Base-by-base conservation (phyloP, 2,888 invertebrate genomes). In the Tetropium fuscum region DNA sequence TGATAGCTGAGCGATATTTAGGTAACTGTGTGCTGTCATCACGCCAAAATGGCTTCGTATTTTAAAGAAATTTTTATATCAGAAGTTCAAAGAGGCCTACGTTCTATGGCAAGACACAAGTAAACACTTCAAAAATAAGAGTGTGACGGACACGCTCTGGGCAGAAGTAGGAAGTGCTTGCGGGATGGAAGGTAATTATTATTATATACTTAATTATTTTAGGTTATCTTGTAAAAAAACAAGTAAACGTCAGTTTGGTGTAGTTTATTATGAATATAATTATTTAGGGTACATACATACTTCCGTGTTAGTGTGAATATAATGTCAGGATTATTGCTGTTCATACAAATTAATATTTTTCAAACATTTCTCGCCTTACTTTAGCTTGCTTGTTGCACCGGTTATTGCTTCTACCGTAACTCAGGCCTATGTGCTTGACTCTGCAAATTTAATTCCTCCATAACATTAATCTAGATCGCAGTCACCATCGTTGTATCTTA, bases 81-180 rank as follows among this genome's bases (percentile, higher is more conserved):
- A 27, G 27, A 27, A 7, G 27, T 27, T n/a, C n/a, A n/a, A n/a
- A n/a, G n/a, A n/a, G n/a, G n/a, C n/a, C n/a, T n/a, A n/a, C n/a
- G n/a, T 32, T 34, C 18, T 36, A 15, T 51, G 59, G 57, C 48
- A 51, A 15, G 30, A 25, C 34, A 44, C 40, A 11, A 19, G 27
- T 19, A 15, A 67, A 78, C 81, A 68, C 53, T 51, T 47, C 36
- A 60, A 60, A 47, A 57, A 57, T 38, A 49, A 36, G 30, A 36
- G 20, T 20, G 19, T 68, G 71, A 80, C 69, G n/a, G 48, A 53
- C 6, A 47, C 30, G 36, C 20, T 36, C 10, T n/a, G 36, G 15
- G 11, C 48, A 48, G 15, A 19, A 48, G 22, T 32, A 8, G 32
- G 34, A 48, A 20, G 7, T 20, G 48, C 48, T 20, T 48, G 27